Evolutionary conservation across 1,140 invertebrate genomes (phyloP).

Genomic region (Drosophila rufa): DNA sequence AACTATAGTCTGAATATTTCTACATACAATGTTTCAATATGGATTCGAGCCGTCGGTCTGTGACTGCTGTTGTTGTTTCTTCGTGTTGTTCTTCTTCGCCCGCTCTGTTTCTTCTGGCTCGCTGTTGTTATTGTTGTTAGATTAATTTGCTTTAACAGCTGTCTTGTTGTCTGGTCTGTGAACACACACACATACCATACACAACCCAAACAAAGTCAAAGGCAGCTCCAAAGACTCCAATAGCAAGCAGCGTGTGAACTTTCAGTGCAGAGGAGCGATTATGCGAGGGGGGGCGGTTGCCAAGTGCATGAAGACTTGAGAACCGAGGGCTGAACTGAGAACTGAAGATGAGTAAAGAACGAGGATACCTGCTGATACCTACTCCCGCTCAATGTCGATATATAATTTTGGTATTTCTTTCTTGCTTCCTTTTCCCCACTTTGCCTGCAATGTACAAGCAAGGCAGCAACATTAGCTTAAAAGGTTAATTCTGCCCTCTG

Average conservation of each 20-base stretch:
- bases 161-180: slow-evolving; percentile 53
- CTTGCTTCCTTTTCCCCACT: too few species aligned
- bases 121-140: slow-evolving; percentile 44
- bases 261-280: slow-evolving; percentile 26
- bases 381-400: not conserved
- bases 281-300: slow-evolving; percentile 1
- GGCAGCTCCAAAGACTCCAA: slow-evolving; percentile 37
- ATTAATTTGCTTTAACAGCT: slow-evolving; percentile 73
- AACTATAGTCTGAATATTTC: slow-evolving; percentile 56
- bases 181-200: slow-evolving; percentile 16
- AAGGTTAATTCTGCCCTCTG: too few species aligned
- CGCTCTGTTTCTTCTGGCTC: slow-evolving; percentile 40
- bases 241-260: slow-evolving; percentile 64
- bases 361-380: not conserved
- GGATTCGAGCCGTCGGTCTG: slow-evolving; percentile 33
- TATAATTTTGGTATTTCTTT: too few species aligned
- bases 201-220: slow-evolving; percentile 40
- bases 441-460: too few species aligned
- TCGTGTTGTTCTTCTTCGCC: slow-evolving; percentile 22
- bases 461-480: too few species aligned
- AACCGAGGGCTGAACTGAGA: slow-evolving; percentile 26
- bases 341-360: slow-evolving; percentile 10
- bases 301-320: slow-evolving; percentile 47
- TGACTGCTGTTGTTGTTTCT: slow-evolving; percentile 11
- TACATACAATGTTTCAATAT: slow-evolving; percentile 42